Base-by-base conservation (phyloP, 2,113 vertebrate species). In the Albula goreensis region DNA sequence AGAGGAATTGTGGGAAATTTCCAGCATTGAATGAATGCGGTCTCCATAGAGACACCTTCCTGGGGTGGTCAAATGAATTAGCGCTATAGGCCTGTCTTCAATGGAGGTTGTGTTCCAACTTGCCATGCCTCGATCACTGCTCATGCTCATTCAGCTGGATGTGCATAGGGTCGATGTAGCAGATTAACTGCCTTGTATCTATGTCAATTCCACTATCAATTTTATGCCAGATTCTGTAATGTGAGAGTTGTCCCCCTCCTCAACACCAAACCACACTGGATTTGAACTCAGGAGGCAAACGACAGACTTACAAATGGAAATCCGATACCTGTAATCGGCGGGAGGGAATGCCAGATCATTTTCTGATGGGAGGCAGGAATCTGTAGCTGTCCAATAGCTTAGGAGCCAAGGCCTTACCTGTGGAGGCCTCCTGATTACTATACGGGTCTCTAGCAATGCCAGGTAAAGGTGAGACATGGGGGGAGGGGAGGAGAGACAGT, bases 331-430 rank as follows among this genome's bases (percentile, higher is more conserved):
- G 1, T 4, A 74, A 31, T 74, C 70, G 9, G 5, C 10, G 22
- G 22, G 49, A 5, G 53, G 80, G 80, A 10, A 50, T 11, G 31
- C 31, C 31, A 41, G 31, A 41, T 41, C 31, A 41, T 41, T 49
- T 48, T 60, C 82, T 49, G 82, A 0, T 51, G 13, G 6, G 50
- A 53, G 51, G 80, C 25, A n/a, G 50, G 12, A 52, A 52, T 41
- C 31, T 41, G 31, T 41, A 41, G 31, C 31, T 41, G 31, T 41
- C 78, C 53, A 56, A 56, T 56, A 12, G 6, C 53, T 56, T 41
- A 41, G 31, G 53, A 56, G 53, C 53, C 82, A 12, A 13, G 48
- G 31, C 15, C 85, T 56, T 82, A 77, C 82, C 66, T 77, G 85
- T 19, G 82, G 85, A 70, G 79, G 77, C 0, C 11, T 7, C 22